Evolutionary conservation across 2,113 vertebrate species (phyloP).

Genomic region (Elephas maximus): DNA sequence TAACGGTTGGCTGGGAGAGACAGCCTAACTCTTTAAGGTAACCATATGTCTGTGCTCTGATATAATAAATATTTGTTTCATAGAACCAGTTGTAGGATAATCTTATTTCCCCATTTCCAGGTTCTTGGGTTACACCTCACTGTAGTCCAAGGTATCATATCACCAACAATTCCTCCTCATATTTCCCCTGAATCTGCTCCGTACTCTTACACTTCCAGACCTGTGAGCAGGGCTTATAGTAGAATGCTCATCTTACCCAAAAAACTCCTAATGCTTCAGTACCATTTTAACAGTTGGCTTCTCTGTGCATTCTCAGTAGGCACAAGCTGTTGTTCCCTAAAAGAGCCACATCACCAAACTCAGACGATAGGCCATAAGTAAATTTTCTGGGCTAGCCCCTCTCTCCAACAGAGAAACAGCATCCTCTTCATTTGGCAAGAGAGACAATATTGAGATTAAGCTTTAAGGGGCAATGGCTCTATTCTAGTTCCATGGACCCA

Average conservation of each 20-base stretch:
- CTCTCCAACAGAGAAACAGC: neutral
- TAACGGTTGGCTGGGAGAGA: neutral
- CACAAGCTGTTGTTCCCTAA: neutral
- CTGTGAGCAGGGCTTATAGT: neutral
- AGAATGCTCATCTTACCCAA: neutral
- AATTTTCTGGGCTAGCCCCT: neutral
- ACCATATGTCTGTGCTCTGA: neutral
- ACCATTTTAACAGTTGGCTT: neutral
- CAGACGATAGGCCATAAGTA: neutral
- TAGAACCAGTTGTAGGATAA: neutral
- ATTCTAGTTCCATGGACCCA: neutral
- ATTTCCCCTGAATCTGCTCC: neutral
- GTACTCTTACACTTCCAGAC: neutral
- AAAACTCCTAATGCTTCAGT: neutral
- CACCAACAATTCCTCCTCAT: neutral
- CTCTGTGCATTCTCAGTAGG: neutral
- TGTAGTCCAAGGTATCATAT: neutral
- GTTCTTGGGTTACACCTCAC: neutral
- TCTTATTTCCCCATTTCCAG: neutral
- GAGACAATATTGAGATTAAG: neutral
- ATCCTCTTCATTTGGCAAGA: conserved; percentile 1
- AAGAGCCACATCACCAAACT: neutral
- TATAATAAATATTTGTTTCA: neutral
- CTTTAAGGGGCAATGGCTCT: neutral
- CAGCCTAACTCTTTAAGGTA: neutral